Evolutionary conservation across 1,140 invertebrate species (phyloP).

Genomic region (Helicoverpa armigera): DNA sequence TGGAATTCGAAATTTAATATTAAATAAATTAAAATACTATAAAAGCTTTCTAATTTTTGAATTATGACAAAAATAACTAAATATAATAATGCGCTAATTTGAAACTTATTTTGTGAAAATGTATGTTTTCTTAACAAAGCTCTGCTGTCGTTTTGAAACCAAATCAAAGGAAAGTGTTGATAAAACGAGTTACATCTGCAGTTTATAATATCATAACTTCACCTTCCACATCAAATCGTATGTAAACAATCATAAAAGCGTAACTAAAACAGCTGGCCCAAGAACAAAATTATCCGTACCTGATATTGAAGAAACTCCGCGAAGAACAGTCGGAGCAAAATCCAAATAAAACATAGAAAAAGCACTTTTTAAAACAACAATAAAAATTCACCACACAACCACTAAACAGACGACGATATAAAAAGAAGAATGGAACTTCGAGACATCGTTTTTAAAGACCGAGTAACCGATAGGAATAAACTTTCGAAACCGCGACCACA

Average conservation of each 20-base stretch:
- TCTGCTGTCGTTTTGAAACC: no score
- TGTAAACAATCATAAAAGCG: conserved; percentile 7
- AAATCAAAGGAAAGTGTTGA: no score
- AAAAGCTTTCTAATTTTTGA: no score
- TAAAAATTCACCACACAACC: conserved; percentile 49
- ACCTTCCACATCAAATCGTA: background rate
- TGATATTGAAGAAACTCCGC: conserved; percentile 33
- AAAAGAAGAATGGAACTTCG: conserved; percentile 47
- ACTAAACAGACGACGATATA: conserved; percentile 52
- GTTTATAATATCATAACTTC: conserved; percentile 3
- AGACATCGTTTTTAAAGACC: conserved; percentile 49
- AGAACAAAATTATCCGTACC: conserved; percentile 31
- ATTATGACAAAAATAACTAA: no score
- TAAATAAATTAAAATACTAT: no score
- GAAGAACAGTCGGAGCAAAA: conserved; percentile 35
- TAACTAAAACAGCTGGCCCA: background rate
- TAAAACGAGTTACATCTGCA: background rate
- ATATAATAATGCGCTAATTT: no score
- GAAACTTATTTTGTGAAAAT: no score
- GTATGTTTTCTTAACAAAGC: no score
- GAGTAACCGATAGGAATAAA: conserved; percentile 35
- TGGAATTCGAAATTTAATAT: no score
- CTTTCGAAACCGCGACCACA: conserved; percentile 58
- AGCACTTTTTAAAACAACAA: conserved; percentile 46
- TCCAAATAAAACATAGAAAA: conserved; percentile 41